Percentiles rank a stretch among this genome's conserved stretches.
Evolutionary conservation across 2,888 invertebrate genomes (phyloP).

Genomic region (Phalangium opilio): DNA sequence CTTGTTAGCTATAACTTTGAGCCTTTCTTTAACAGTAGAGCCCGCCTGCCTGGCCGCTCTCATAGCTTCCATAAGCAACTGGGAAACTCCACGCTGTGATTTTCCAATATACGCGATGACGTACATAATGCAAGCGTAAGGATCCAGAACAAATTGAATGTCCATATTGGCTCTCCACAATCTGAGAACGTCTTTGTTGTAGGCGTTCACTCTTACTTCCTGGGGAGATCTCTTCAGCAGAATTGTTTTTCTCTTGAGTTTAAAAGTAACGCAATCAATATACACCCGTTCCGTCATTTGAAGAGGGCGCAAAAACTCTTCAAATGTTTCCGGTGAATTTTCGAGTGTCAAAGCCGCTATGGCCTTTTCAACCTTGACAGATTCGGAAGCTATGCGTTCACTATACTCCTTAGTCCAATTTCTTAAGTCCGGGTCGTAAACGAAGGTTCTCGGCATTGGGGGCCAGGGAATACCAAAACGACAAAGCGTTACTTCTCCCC

Average conservation of each 20-base stretch:
- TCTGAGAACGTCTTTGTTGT: conserved; percentile 21
- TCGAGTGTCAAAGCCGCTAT: too few relatives aligned
- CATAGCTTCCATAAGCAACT: conserved; percentile 16
- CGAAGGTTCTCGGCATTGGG: background rate
- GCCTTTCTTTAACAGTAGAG: conserved; percentile 16
- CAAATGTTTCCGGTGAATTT: too few relatives aligned
- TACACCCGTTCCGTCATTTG: conserved; percentile 1
- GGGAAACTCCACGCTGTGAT: conserved; percentile 11
- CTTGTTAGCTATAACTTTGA: conserved; percentile 19
- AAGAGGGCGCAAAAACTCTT: too few relatives aligned
- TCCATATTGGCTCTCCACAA: conserved; percentile 27
- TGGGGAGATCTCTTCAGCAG: conserved; percentile 20
- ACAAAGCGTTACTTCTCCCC: background rate
- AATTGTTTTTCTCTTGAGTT: conserved; percentile 9
- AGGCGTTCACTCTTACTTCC: conserved; percentile 22
- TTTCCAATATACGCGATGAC: conserved; percentile 21
- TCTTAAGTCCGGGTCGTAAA: conserved; percentile 1
- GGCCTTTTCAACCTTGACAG: too few relatives aligned
- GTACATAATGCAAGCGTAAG: conserved; percentile 27
- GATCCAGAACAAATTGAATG: conserved; percentile 27
- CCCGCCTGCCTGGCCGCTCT: conserved; percentile 23
- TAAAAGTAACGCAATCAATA: conserved; percentile 1
- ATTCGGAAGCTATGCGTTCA: too few relatives aligned
- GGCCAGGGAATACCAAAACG: conserved; percentile 7
- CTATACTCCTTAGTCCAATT: too few relatives aligned